These are phyloP conservation scores for Oryctes rhinoceros DNA, from an alignment of 1,140 invertebrate species.

Conservation along the genomic window DNA sequence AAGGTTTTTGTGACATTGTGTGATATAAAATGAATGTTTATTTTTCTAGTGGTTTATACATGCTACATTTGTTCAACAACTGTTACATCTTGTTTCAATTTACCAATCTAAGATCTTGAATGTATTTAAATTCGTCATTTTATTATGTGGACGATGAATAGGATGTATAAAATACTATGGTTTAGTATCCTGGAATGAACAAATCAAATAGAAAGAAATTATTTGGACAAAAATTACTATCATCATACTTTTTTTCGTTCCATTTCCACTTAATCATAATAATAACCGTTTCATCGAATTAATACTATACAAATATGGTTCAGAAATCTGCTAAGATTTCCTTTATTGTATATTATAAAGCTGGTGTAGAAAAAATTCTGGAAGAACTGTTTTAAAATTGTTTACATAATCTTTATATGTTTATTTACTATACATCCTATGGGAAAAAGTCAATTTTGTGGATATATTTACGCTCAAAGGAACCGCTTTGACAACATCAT, in stretches of 20 bases:
- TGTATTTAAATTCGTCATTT: constrained; percentile 14
- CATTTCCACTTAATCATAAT: constrained; percentile 27
- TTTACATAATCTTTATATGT: constrained; percentile 34
- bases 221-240: too few species aligned
- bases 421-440: constrained; percentile 30
- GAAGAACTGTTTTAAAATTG: constrained; percentile 21
- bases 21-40: constrained; percentile 37
- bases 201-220: too few species aligned
- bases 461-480: constrained; percentile 27
- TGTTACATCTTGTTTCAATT: constrained; percentile 36
- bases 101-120: not conserved
- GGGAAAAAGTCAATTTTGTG: constrained; percentile 33
- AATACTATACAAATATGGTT: not conserved
- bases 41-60: constrained; percentile 5
- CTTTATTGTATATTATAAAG: not conserved
- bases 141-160: not conserved
- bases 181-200: too few species aligned
- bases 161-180: too few species aligned
- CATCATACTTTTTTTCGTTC: too few species aligned
- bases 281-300: not conserved
- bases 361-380: not conserved
- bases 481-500: constrained; percentile 15
- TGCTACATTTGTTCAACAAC: constrained; percentile 45
- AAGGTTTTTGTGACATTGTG: constrained; percentile 14
- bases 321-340: not conserved